Percentiles rank a stretch among this genome's conserved stretches.
These are phyloP conservation scores for Nyctibius bracteatus DNA, from an alignment of 2,113 vertebrate genomes.

Conservation along the genomic window DNA sequence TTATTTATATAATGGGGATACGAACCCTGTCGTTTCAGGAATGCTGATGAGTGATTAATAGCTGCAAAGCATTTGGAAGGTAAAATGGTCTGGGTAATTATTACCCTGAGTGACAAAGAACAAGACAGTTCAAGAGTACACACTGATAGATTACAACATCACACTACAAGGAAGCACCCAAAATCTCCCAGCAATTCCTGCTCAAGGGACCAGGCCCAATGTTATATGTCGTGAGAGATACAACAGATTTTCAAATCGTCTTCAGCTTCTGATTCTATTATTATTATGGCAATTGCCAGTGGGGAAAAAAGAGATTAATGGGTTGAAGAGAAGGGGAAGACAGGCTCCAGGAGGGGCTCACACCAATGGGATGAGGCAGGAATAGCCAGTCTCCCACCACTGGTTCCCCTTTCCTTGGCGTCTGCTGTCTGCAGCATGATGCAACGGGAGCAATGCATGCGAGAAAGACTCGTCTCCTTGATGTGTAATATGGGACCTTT, in stretches of 20 bases:
- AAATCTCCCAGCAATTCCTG: not conserved
- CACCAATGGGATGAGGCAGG: not conserved
- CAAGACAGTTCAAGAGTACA: not conserved
- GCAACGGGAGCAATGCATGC: rapidly evolving
- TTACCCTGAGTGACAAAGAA: not conserved
- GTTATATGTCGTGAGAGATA: rapidly evolving
- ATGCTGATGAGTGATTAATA: not conserved
- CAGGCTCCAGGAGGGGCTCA: not conserved
- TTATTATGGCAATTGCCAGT: not conserved
- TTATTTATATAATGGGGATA: not conserved
- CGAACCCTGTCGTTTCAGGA: not conserved
- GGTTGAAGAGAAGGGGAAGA: not conserved
- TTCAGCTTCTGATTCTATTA: not conserved
- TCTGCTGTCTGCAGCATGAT: not conserved
- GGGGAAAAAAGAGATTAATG: not conserved
- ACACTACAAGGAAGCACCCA: not conserved
- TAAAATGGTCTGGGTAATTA: not conserved
- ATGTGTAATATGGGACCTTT: not conserved
- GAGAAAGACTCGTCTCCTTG: not conserved
- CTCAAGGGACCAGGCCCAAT: not conserved
- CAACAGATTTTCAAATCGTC: not conserved
- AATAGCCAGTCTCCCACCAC: not conserved
- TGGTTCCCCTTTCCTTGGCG: not conserved
- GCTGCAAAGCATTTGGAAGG: not conserved
- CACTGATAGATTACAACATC: not conserved